A percentile compares a stretch with the other conserved stretches of the same genome.
phyloP scores from a whole-genome alignment of 2,113 vertebrate genomes.

The Oriolus oriolus region DNA sequence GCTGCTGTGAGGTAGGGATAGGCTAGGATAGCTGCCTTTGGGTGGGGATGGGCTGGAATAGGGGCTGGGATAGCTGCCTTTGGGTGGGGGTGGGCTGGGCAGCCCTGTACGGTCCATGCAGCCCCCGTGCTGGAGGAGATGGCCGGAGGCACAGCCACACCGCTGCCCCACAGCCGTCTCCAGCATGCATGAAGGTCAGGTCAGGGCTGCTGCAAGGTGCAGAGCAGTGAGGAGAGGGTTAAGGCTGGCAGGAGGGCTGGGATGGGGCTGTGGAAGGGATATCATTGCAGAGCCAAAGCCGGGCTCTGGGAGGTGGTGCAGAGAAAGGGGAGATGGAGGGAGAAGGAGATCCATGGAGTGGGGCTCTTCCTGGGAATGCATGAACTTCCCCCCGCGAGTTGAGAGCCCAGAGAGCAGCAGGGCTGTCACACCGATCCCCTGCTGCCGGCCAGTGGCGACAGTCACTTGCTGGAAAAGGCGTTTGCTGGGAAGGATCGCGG shows the following conservation, averaged over 20 bases:
- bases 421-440: neutral
- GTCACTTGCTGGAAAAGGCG: neutral
- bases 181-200: neutral
- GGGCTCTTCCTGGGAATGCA: neutral
- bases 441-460: neutral
- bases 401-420: neutral
- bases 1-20: neutral
- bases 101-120: neutral
- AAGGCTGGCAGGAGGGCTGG: neutral
- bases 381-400: fast-evolving
- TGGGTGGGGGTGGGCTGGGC: neutral
- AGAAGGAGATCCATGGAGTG: neutral
- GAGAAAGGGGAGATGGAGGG: neutral
- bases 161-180: fast-evolving
- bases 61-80: neutral
- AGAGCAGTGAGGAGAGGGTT: neutral
- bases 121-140: fast-evolving
- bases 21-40: neutral
- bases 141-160: neutral
- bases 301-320: neutral
- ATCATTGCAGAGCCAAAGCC: neutral
- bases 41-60: neutral
- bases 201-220: neutral
- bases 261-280: neutral
- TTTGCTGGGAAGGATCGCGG: neutral